phyloP scores from a whole-genome alignment of 92 coral and sea anemone genomes.

The Zoanthus sansibaricus region DNA sequence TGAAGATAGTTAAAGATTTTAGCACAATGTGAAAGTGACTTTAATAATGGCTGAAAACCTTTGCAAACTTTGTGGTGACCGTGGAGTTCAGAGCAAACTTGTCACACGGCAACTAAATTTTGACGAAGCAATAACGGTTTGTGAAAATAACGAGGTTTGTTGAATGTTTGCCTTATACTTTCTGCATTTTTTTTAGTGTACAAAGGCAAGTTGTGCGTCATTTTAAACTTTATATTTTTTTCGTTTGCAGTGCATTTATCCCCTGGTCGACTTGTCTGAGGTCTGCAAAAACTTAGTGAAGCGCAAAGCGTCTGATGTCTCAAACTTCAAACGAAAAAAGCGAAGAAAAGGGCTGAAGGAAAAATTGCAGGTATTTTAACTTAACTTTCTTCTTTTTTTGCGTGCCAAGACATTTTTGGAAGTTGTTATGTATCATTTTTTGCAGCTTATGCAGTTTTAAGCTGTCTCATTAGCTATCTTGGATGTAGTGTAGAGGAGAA shows the following conservation, averaged over 20 bases:
- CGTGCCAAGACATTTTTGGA: too few species aligned
- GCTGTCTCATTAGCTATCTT: too few species aligned
- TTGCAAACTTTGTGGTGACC: constrained; percentile 77
- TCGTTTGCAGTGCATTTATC: constrained; percentile 84
- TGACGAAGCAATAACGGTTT: constrained; percentile 88
- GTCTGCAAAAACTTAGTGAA: constrained; percentile 50
- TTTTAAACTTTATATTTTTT: not conserved
- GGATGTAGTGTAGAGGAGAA: too few species aligned
- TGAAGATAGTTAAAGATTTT: not conserved
- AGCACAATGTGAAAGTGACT: not conserved
- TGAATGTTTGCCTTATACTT: not conserved
- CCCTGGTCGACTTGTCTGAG: constrained; percentile 58
- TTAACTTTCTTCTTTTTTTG: not conserved
- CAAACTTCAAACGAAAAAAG: constrained; percentile 62
- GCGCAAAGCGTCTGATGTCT: constrained; percentile 63
- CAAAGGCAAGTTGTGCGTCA: not conserved
- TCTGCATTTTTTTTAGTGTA: not conserved
- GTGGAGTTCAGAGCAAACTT: constrained; percentile 78
- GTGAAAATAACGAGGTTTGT: constrained; percentile 87
- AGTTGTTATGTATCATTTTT: too few species aligned
- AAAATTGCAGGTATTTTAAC: constrained; percentile 43
- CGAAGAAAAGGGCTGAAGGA: constrained; percentile 47
- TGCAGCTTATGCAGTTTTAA: too few species aligned
- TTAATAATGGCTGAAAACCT: constrained; percentile 64
- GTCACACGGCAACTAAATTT: constrained; percentile 75